Conservation (phyloP, 2,797 vertebrate genomes). For the Sarcophilus harrisii region DNA sequence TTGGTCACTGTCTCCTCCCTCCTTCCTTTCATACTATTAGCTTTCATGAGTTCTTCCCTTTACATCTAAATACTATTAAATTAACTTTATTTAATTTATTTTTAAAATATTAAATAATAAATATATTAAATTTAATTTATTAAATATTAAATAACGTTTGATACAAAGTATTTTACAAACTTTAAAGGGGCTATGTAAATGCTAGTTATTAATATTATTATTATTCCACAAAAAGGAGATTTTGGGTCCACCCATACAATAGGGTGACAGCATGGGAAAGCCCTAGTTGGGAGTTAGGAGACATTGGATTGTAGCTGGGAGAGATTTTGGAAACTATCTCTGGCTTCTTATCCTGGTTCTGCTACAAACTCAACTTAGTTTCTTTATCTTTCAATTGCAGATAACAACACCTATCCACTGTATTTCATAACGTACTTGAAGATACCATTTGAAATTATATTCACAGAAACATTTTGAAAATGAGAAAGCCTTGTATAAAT, state of each 20-base stretch:
- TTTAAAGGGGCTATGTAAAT: neutral
- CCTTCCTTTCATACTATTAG: neutral
- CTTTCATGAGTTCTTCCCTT: rapidly evolving
- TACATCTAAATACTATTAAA: rapidly evolving
- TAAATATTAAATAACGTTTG: neutral
- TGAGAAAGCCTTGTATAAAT: neutral
- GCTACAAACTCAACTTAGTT: neutral
- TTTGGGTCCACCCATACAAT: neutral
- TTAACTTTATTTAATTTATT: too few species aligned
- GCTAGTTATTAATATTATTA: neutral
- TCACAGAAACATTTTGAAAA: neutral
- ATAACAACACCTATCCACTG: neutral
- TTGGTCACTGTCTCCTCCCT: neutral
- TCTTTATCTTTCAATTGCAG: neutral
- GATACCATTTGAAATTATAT: neutral
- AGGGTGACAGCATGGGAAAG: neutral
- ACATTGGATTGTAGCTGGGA: neutral
- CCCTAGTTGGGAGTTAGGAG: neutral
- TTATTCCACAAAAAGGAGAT: neutral
- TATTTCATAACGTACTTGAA: neutral
- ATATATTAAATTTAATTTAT: too few species aligned
- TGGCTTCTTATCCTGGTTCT: neutral
- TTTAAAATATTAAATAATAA: too few species aligned
- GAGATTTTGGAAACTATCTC: neutral
- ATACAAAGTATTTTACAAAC: neutral